A percentile compares a stretch with the other conserved stretches of the same genome.
Evolutionary conservation across 2,888 invertebrate species (phyloP).

Genomic region (Plutella xylostella): DNA sequence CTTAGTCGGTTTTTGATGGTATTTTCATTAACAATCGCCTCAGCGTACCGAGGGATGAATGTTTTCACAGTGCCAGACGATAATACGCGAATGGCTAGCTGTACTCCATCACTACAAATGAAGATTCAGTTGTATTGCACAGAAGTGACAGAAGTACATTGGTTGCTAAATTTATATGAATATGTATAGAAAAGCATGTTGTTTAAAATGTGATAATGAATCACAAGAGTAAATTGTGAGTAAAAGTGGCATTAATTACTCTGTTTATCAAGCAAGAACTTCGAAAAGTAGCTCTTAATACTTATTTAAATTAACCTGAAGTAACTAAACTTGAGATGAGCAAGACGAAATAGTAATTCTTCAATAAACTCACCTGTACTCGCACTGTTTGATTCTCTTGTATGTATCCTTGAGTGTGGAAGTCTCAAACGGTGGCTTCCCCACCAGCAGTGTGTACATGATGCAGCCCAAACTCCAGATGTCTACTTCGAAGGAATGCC

Average conservation of each 20-base stretch:
- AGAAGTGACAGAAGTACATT: no score
- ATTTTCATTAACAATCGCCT: conserved; percentile 50
- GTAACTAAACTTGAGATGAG: no score
- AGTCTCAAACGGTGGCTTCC: conserved; percentile 99
- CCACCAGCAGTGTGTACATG: conserved; percentile 96
- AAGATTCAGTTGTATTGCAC: background rate
- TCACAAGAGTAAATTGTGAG: no score
- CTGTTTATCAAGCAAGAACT: no score
- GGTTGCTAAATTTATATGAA: no score
- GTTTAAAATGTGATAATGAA: background rate
- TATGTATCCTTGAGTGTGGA: conserved; percentile 96
- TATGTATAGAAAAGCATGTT: no score
- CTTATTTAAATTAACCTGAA: no score
- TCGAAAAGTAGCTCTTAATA: no score
- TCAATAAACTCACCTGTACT: conserved; percentile 85
- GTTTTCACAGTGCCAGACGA: conserved; percentile 49
- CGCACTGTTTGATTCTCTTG: conserved; percentile 92
- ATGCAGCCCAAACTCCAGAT: conserved; percentile 99
- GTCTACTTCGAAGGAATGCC: conserved; percentile 99
- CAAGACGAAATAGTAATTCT: no score
- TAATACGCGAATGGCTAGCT: conserved; percentile 48
- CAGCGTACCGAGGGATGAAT: conserved; percentile 45
- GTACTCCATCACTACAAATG: conserved; percentile 43
- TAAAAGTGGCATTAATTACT: no score
- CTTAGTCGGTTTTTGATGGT: conserved; percentile 51